Percentiles rank a stretch among this genome's conserved stretches.
Conservation (phyloP, 2,797 vertebrate genomes). For the Petrocephalus schoutedeni region DNA sequence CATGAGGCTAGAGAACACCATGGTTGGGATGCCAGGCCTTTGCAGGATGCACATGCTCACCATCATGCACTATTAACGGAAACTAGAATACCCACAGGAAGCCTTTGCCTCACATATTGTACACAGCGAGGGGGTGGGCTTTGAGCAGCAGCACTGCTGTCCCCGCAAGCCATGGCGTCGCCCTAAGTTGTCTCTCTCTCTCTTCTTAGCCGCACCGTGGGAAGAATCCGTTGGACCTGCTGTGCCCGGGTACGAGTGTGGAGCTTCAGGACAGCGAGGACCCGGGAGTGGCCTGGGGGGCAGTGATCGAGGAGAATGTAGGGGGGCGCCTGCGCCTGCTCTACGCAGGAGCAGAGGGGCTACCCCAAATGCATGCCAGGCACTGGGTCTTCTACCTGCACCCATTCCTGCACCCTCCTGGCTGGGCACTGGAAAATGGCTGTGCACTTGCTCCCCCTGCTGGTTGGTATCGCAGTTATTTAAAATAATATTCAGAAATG, state of each 20-base stretch:
- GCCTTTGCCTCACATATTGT: neutral
- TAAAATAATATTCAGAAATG: neutral
- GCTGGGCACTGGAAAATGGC: slow-evolving; percentile 81
- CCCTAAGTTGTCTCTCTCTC: neutral
- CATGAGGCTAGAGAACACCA: neutral
- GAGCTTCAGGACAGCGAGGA: slow-evolving; percentile 77
- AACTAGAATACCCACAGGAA: neutral
- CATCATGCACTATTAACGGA: neutral
- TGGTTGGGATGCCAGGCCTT: neutral
- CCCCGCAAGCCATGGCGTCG: neutral
- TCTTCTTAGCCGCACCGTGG: slow-evolving; percentile 78
- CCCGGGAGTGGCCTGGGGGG: slow-evolving; percentile 74
- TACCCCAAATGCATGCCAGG: slow-evolving; percentile 67
- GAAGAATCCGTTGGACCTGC: slow-evolving; percentile 84
- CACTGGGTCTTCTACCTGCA: slow-evolving; percentile 90
- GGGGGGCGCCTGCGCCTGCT: slow-evolving; percentile 82
- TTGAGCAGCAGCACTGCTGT: neutral
- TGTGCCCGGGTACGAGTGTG: slow-evolving; percentile 77
- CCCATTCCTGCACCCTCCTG: slow-evolving; percentile 84
- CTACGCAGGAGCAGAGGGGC: slow-evolving; percentile 75
- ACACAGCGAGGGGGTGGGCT: neutral
- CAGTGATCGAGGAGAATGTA: slow-evolving; percentile 81
- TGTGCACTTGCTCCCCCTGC: slow-evolving; percentile 75
- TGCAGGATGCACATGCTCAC: neutral
- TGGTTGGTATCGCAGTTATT: slow-evolving; percentile 62